Evolutionary conservation across 2,888 invertebrate species (phyloP), one percentile per base, ranked within the genome.

Genomic region (Nemotelus pantherinus): DNA sequence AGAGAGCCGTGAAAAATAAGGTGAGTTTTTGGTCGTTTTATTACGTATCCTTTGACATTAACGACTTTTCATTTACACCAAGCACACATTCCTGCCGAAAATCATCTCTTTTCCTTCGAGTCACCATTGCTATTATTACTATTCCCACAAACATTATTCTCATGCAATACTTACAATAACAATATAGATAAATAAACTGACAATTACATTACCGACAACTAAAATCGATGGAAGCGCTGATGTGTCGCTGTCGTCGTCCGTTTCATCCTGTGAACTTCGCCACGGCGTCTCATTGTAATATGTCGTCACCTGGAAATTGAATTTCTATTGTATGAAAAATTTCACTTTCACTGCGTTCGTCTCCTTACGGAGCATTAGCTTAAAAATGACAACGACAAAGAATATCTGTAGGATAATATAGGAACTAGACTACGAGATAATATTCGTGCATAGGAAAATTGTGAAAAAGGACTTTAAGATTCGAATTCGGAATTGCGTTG

Each of bases 161-260:
- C 25, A 25, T 25, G 25, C 60, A 25, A 10, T 60, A 25, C 25
- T 65, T 65, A 41, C 70, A 48, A 82, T 81, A 85, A 85, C 25
- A 83, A 57, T 57, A 57, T 25, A 57, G n/a, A 25, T 25, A 67
- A n/a, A 9, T 85, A 85, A 84, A 85, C 86, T 85, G 86, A 86
- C 86, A 86, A 86, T 86, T 86, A 86, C 86, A 86, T 90, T 87
- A 94, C 94, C 94, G 86, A 94, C 93, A 87, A 94, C 90, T 85
- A 94, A 89, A 88, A 94, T 93, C 82, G 94, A 94, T 85, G 94
- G 90, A 85, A 93, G 89, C 80, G 94, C 93, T 85, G 94, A 92
- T 83, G 93, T 91, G 86, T 93, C 94, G 82, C 93, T 93, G 78
- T 88, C 88, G 81, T 91, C 91, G 80, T 91, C 89, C 57, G 39